Percentiles rank a stretch among this genome's conserved stretches.
These are phyloP conservation scores for Anhinga rufa DNA, from an alignment of 2,113 vertebrate species.

Conservation along the genomic window DNA sequence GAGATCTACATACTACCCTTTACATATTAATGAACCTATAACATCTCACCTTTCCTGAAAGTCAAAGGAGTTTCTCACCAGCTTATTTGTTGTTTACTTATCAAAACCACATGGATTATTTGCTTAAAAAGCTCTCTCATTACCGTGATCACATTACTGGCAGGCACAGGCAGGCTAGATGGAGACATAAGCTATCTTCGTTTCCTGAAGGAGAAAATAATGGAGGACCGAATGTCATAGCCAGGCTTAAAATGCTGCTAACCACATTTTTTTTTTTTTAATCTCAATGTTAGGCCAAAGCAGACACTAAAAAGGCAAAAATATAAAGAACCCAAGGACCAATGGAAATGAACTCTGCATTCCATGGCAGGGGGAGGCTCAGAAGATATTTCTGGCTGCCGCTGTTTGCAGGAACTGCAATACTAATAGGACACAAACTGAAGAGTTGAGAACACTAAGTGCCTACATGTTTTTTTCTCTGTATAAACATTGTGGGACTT, in stretches of 20 bases:
- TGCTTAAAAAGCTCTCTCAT: conserved; percentile 64
- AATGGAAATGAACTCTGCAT: neutral
- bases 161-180: neutral
- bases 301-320: neutral
- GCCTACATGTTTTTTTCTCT: neutral
- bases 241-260: neutral
- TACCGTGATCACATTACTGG: conserved; percentile 55
- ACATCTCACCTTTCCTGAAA: conserved; percentile 81
- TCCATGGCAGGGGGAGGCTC: neutral
- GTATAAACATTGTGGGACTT: neutral
- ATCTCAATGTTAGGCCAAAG: neutral
- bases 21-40: conserved; percentile 84
- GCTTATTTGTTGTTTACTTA: conserved; percentile 74
- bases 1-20: conserved; percentile 80
- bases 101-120: conserved; percentile 67
- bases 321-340: neutral
- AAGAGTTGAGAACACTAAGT: neutral
- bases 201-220: neutral
- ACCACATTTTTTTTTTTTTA: neutral
- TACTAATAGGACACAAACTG: neutral
- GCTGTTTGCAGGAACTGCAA: neutral
- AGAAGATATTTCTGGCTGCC: conserved; percentile 36
- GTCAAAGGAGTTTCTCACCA: conserved; percentile 70
- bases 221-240: neutral
- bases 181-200: neutral